Evolutionary conservation across 2,113 vertebrate genomes (phyloP), one percentile per base, ranked within the genome.

Genomic region (Scomber japonicus): DNA sequence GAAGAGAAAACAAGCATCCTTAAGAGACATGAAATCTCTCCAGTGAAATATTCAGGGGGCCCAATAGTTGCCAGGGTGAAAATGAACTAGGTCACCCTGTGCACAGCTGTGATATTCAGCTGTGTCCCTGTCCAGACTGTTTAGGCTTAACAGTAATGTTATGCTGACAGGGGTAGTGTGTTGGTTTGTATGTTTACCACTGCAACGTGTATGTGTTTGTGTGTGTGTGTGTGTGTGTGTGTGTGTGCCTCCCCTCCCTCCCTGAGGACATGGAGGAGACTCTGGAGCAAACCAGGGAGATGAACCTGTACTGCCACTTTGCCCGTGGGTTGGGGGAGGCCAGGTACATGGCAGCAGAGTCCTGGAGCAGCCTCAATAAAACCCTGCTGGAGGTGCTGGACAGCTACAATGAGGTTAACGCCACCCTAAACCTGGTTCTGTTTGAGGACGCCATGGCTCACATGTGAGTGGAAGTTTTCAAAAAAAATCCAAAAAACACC

Each of bases 381-480:
- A 96, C 91, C 49, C 95, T 99, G 5, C 65, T 93, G 87, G 97
- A 99, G 82, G 95, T 94, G 13, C 91, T 99, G 90, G 95, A 97
- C 44, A 93, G 68, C 72, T 96, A 99, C 96, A 99, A 98, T 0
- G 97, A 99, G 80, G 93, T 98, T 88, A 97, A 97, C 0, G 89
- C 97, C 16, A 96, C 95, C 27, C 96, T 99, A 87, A 96, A 94
- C 92, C 90, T 99, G 82, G 97, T 99, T 9, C 95, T 99, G 16
- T 99, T 99, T 79, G 97, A 99, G 85, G 97, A 99, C 0, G 98
- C 98, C 84, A 96, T 99, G 96, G 90, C 91, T 81, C 98, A 99
- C 0, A 83, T 99, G 98, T 99, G 93, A 97, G 97, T 83, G 30
- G 16, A 78, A 21, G 45, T 70, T 85, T 57, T 21, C 13, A 21